Evolutionary conservation across 1,140 invertebrate species (phyloP), one percentile per base, ranked within the genome.

Genomic region (Goniozus legneri): DNA sequence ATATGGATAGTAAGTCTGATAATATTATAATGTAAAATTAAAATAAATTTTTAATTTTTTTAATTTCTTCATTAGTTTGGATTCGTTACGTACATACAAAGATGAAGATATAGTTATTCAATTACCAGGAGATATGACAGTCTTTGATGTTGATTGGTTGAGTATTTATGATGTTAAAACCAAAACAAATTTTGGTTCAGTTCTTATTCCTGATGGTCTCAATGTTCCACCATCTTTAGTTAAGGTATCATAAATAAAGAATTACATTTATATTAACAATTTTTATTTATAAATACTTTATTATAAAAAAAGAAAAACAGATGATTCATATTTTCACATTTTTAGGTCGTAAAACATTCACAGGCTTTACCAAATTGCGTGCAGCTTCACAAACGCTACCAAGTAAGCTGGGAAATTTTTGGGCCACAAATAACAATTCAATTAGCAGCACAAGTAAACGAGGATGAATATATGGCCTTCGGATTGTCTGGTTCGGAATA

Each of bases 321-420:
- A n/a, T n/a, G n/a, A n/a, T n/a, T n/a, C n/a, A n/a, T n/a, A n/a
- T n/a, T n/a, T 27, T 27, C 10, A 47, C n/a, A 38, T 37, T 33
- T 48, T 41, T 19, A 73, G 71, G 55, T 69, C 12, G 65, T 67
- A 33, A 65, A 66, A 41, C 75, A 80, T 51, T 76, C 75, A 48
- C 76, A 81, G 53, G 69, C 80, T 16, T 73, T 93, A 42, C 89
- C 91, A 37, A 91, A 93, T 69, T 95, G 92, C 69, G 69, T 88
- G 54, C 89, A 92, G 70, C 78, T 94, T 4, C 91, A 94, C 68
- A 85, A 84, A 67, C 82, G 89, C 57, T 75, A 87, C 42, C 90
- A 92, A 77, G 79, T 93, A 2, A 84, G 85, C 8, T 95, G 92
- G 92, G 90, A 94, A 66, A 84, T 94, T 3, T 91, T 92, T 66